Evolutionary conservation across 1,140 invertebrate species (phyloP), one percentile per base, ranked within the genome.

Genomic region (Bombus vancouverensis): DNA sequence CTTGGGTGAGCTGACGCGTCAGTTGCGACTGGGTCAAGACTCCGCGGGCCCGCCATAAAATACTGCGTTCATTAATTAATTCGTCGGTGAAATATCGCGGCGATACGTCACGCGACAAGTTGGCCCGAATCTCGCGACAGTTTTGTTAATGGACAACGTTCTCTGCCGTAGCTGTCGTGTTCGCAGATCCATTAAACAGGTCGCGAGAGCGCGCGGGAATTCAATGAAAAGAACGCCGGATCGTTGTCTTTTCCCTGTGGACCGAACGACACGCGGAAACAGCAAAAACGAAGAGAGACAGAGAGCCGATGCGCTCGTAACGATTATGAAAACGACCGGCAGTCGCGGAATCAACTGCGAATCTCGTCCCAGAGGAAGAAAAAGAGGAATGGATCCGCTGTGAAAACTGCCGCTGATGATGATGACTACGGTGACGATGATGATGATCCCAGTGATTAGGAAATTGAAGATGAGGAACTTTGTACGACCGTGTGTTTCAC

Each of bases 141-240:
- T 85, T 85, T 72, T 72, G 83, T 85, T 85, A 85, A 85, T 85
- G 83, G 83, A 85, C 76, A 85, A 12, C 66, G 83, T 80, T 83
- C 74, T 74, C 65, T 66, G 25, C 42, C 81, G 81, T 66, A n/a
- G 72, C 53, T 65, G 22, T 74, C 44, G 57, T 83, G 39, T 65
- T 65, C 81, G 62, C 74, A n/a, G 74, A 83, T 83, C 74, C 81
- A 83, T 83, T 83, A 83, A 83, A 70, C 81, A 78, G 81, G 65
- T 44, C 71, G 42, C 37, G 70, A 28, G 37, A 42, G 72, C 32
- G 37, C 77, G 59, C 77, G 76, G 77, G 83, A 80, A 80, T 85
- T 80, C 62, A 79, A 72, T 80, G 77, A 80, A 72, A 80, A 80
- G 75, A 80, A 85, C 79, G 80, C 39, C 18, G 18, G 25, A 32